These are phyloP conservation scores for Sternarchorhynchus goeldii DNA, from an alignment of 2,797 vertebrate species.

Conservation along the genomic window DNA sequence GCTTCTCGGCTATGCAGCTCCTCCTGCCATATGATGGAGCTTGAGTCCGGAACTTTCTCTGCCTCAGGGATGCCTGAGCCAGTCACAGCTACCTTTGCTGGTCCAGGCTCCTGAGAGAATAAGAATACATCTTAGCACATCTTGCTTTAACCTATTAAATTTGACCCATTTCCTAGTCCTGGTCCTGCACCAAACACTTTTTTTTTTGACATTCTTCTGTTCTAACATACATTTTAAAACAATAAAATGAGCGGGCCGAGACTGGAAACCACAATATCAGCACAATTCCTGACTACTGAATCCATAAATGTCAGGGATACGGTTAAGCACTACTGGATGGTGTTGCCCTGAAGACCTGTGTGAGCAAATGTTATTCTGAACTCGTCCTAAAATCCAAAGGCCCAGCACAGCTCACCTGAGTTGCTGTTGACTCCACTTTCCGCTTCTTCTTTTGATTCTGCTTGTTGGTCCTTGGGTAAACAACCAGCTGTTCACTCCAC, in stretches of 20 bases:
- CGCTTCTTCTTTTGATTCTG: slow-evolving; percentile 87
- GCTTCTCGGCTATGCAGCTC: slow-evolving; percentile 80
- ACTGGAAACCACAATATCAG: no score
- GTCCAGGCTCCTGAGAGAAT: slow-evolving; percentile 76
- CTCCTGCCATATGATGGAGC: slow-evolving; percentile 84
- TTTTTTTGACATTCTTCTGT: no score
- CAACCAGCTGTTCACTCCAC: slow-evolving; percentile 80
- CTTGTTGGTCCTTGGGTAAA: slow-evolving; percentile 83
- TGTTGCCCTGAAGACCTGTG: neutral
- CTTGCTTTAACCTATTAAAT: no score
- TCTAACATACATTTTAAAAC: no score
- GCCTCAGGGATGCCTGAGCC: slow-evolving; percentile 80
- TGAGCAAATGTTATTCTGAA: neutral
- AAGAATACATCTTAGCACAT: neutral
- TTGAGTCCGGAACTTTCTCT: slow-evolving; percentile 79
- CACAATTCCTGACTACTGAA: neutral
- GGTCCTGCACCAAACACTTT: no score
- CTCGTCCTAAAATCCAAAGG: neutral
- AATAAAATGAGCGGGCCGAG: no score
- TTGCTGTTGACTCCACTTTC: slow-evolving; percentile 80
- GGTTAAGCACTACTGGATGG: neutral
- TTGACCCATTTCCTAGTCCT: no score
- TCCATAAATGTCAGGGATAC: neutral
- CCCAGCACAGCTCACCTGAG: slow-evolving; percentile 66
- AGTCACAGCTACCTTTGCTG: slow-evolving; percentile 81